Percentiles rank a stretch among this genome's conserved stretches.
phyloP scores from a whole-genome alignment of 1,140 invertebrate genomes.

The Adelges cooleyi region DNA sequence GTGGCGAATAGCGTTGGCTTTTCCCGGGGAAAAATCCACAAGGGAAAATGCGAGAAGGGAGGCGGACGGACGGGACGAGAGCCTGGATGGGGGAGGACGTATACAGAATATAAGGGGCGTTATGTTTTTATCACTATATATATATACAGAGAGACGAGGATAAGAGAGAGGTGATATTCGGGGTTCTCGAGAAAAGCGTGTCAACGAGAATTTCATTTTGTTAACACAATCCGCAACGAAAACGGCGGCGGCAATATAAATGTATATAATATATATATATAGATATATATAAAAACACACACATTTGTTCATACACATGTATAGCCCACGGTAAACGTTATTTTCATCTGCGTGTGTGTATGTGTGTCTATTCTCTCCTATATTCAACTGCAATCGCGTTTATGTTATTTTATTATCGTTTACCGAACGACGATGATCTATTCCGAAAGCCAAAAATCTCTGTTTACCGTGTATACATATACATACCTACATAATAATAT shows the following conservation, averaged over 20 bases:
- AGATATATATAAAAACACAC: too few species aligned
- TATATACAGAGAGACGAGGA: neutral
- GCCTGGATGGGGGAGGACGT: neutral
- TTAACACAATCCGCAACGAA: constrained; percentile 22
- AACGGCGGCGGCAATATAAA: neutral
- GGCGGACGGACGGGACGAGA: neutral
- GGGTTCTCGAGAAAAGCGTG: constrained; percentile 23
- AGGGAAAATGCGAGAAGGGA: neutral
- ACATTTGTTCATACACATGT: neutral
- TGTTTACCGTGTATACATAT: too few species aligned
- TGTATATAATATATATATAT: too few species aligned
- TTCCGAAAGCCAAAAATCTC: too few species aligned
- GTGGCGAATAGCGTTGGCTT: neutral
- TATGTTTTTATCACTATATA: constrained; percentile 28
- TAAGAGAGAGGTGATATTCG: neutral
- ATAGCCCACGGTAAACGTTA: neutral
- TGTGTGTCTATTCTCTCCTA: too few species aligned
- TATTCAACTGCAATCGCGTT: too few species aligned
- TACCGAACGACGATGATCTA: too few species aligned
- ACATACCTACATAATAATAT: too few species aligned
- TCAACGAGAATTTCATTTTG: constrained; percentile 29
- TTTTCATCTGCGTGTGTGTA: too few species aligned
- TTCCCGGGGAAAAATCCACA: constrained; percentile 7
- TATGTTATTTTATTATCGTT: too few species aligned
- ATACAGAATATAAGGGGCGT: constrained; percentile 8